Evolutionary conservation across 2,888 invertebrate species (phyloP).

Genomic region (Pomacea canaliculata): DNA sequence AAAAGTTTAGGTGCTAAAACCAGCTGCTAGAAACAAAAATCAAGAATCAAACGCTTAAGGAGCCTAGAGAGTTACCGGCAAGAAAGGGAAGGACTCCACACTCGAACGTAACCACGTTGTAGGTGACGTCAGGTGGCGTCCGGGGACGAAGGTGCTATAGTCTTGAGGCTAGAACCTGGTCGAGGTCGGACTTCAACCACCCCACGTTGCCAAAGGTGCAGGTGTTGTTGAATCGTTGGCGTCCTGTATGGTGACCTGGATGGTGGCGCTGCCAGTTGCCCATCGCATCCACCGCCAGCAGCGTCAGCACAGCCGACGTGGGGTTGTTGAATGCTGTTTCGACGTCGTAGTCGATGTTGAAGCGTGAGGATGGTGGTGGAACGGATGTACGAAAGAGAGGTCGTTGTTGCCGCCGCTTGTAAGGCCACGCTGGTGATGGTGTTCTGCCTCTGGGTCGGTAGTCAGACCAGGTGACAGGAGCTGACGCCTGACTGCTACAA

Average conservation of each 20-base stretch:
- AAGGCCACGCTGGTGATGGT: conserved; percentile 25
- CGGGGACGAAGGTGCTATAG: conserved; percentile 17
- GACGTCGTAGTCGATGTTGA: conserved; percentile 38
- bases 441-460: conserved; percentile 34
- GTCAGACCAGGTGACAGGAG: conserved; percentile 31
- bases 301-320: conserved; percentile 25
- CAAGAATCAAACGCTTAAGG: too few relatives aligned
- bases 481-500: conserved; percentile 30
- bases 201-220: conserved; percentile 25
- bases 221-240: conserved; percentile 38
- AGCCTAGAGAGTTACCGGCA: not conserved
- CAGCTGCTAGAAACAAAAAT: too few relatives aligned
- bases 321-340: conserved; percentile 31
- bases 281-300: conserved; percentile 31
- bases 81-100: not conserved
- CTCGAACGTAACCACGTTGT: conserved; percentile 28
- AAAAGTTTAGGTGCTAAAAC: too few relatives aligned
- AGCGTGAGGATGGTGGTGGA: conserved; percentile 30
- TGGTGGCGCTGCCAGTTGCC: conserved; percentile 26
- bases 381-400: conserved; percentile 34
- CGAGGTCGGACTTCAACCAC: conserved; percentile 17
- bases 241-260: conserved; percentile 33
- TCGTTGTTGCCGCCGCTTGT: conserved; percentile 34
- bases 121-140: conserved; percentile 33
- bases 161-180: conserved; percentile 26